Evolutionary conservation across 2,113 vertebrate genomes (phyloP).

Genomic region (Delphinapterus leucas): DNA sequence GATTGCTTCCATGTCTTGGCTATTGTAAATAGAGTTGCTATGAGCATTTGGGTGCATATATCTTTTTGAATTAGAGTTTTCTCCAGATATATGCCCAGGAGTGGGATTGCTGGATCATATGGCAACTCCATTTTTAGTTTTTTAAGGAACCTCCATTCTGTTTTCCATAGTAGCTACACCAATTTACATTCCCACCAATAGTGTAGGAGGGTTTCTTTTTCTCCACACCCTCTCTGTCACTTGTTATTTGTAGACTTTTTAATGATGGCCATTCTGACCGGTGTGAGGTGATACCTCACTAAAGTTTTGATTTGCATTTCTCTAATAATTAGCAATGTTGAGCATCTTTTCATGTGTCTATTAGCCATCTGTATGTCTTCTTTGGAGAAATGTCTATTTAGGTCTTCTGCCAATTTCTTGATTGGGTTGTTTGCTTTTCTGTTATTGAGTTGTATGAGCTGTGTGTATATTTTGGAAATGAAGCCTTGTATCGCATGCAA

Average conservation of each 20-base stretch:
- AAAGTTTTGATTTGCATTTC: neutral
- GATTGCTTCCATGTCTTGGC: no score
- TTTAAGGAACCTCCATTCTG: neutral
- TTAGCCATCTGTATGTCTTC: neutral
- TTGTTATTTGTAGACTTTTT: neutral
- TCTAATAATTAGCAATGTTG: neutral
- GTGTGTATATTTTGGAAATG: neutral
- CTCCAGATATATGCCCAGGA: neutral
- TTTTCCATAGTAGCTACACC: neutral
- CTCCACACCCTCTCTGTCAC: neutral
- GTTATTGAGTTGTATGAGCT: neutral
- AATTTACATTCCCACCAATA: neutral
- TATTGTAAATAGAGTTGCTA: neutral
- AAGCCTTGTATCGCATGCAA: neutral
- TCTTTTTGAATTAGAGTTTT: neutral
- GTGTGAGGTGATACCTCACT: neutral
- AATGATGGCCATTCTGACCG: neutral
- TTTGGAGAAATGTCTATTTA: neutral
- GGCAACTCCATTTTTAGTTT: neutral
- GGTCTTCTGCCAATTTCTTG: neutral
- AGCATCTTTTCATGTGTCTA: neutral
- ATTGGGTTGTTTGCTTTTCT: neutral
- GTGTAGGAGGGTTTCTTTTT: neutral
- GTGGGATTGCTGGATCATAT: neutral
- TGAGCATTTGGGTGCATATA: no score